Evolutionary conservation across 2,888 invertebrate species (phyloP).

Genomic region (Trichacis sp.): DNA sequence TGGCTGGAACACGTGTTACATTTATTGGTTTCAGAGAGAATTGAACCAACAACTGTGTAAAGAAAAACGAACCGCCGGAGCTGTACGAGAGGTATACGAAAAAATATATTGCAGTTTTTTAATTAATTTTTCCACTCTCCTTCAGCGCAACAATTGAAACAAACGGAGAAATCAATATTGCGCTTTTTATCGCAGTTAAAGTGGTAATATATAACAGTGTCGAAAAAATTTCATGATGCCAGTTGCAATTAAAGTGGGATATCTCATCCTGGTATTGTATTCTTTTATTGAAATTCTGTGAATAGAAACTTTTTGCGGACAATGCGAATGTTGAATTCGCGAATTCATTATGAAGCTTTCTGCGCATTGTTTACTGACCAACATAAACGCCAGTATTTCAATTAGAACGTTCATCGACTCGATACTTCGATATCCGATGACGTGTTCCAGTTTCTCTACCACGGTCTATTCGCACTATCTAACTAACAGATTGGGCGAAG

Average conservation of each 20-base stretch:
- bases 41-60: no score
- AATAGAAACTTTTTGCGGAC: neutral
- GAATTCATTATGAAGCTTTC: constrained; percentile 2
- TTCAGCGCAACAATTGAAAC: neutral
- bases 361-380: constrained; percentile 19
- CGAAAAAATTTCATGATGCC: no score
- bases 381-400: constrained; percentile 31
- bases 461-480: constrained; percentile 9
- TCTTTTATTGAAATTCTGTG: neutral
- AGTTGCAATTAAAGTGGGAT: neutral
- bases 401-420: constrained; percentile 31
- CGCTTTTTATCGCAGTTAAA: neutral
- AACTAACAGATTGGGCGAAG: constrained; percentile 3
- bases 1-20: no score
- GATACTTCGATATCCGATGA: constrained; percentile 30
- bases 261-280: neutral
- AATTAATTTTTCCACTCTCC: no score
- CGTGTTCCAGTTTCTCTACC: constrained; percentile 25
- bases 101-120: no score
- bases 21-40: no score
- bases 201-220: no score
- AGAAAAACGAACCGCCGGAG: no score
- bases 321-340: neutral
- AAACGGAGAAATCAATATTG: neutral
- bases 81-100: no score